phyloP scores from a whole-genome alignment of 1,140 invertebrate species.

The Tetragonula clypearis region DNA sequence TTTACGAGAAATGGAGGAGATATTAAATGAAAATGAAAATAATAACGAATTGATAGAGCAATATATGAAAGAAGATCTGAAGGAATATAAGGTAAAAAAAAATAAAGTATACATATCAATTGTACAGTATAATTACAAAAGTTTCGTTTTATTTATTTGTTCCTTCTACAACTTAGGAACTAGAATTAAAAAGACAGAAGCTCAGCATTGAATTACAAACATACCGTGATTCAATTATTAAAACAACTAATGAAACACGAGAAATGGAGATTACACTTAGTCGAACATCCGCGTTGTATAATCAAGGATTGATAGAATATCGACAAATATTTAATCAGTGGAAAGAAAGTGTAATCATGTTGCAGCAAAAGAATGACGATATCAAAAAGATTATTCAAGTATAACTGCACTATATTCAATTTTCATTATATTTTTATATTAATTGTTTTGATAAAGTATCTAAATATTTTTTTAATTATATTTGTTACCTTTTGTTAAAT shows the following conservation, averaged over 20 bases:
- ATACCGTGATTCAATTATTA: slow-evolving; percentile 66
- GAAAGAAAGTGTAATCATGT: slow-evolving; percentile 74
- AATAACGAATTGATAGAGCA: slow-evolving; percentile 85
- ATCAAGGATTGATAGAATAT: slow-evolving; percentile 75
- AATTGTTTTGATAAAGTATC: neutral
- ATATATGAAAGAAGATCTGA: slow-evolving; percentile 85
- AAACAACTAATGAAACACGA: slow-evolving; percentile 70
- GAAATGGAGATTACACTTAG: slow-evolving; percentile 77
- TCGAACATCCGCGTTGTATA: slow-evolving; percentile 75
- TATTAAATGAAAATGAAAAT: slow-evolving; percentile 83
- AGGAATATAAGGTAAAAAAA: slow-evolving; percentile 82
- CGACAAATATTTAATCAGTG: slow-evolving; percentile 78
- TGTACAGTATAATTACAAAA: neutral
- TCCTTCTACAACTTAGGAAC: slow-evolving; percentile 67
- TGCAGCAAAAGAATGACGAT: slow-evolving; percentile 73
- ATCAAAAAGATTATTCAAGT: slow-evolving; percentile 55
- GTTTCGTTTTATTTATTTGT: neutral
- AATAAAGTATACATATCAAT: neutral
- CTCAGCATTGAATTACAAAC: slow-evolving; percentile 71
- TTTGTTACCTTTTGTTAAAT: neutral
- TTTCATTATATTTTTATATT: slow-evolving; percentile 7
- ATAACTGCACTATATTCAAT: neutral
- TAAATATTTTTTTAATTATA: neutral
- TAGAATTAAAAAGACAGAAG: slow-evolving; percentile 77
- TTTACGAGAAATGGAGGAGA: slow-evolving; percentile 84